Conservation (phyloP, 53 echinoderm and acorn worm species). For the Luidia sarsii region DNA sequence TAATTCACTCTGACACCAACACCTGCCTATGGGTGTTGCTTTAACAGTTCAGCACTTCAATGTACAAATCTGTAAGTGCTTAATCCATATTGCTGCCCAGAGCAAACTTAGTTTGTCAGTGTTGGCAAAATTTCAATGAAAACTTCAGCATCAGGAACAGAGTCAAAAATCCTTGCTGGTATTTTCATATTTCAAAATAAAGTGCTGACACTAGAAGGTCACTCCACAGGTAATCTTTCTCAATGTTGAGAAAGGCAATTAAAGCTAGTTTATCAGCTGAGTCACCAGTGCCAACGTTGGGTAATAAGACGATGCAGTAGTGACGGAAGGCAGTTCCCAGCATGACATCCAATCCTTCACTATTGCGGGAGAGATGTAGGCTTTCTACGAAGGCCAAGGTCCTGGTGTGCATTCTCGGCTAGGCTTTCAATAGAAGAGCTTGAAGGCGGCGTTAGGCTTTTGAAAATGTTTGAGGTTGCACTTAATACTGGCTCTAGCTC, state of each 20-base stretch:
- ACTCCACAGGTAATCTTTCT: constrained; percentile 2
- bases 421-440: constrained; percentile 42
- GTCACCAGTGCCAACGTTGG: constrained; percentile 19
- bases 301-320: constrained; percentile 33
- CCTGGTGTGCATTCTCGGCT: constrained; percentile 19
- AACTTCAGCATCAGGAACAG: neutral
- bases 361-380: constrained; percentile 67
- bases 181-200: constrained; percentile 9
- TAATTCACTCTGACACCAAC: constrained; percentile 1
- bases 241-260: neutral
- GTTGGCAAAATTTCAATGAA: neutral
- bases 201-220: neutral
- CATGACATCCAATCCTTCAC: constrained; percentile 74
- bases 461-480: constrained; percentile 15
- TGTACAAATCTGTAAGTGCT: neutral
- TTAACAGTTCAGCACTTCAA: neutral
- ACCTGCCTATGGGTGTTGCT: constrained; percentile 1
- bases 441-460: constrained; percentile 11
- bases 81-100: neutral
- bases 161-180: too few species aligned
- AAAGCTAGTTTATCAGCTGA: constrained; percentile 12
- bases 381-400: constrained; percentile 14
- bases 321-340: constrained; percentile 67
- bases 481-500: constrained; percentile 14
- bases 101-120: neutral